Conservation (phyloP, 2,888 invertebrate species). For the Cremastinae sp. region DNA sequence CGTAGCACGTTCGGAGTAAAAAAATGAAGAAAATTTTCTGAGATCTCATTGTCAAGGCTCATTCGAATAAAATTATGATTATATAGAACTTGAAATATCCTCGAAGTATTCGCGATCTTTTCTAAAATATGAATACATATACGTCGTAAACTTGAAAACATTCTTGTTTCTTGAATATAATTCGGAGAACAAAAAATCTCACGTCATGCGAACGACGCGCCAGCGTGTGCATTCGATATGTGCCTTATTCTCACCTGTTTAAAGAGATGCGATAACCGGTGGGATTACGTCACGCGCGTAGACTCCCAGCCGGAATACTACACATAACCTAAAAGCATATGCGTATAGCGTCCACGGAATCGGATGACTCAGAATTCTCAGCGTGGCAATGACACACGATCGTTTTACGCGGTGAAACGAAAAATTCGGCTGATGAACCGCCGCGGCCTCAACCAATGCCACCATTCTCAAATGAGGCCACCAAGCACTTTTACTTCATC, state of each 20-base stretch:
- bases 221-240: slow-evolving; percentile 22
- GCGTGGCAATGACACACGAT: slow-evolving; percentile 43
- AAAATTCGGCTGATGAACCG: slow-evolving; percentile 57
- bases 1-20: no score
- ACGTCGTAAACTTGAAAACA: no score
- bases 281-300: slow-evolving; percentile 63
- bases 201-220: not conserved
- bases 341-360: slow-evolving; percentile 32
- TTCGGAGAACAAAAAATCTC: no score
- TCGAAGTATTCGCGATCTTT: no score
- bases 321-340: slow-evolving; percentile 27
- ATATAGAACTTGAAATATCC: no score
- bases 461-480: slow-evolving; percentile 33
- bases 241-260: slow-evolving; percentile 66
- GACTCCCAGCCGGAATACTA: slow-evolving; percentile 25
- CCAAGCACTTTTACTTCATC: slow-evolving; percentile 17
- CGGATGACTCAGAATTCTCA: slow-evolving; percentile 59
- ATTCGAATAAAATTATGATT: no score
- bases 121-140: no score
- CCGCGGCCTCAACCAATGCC: slow-evolving; percentile 42
- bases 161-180: no score
- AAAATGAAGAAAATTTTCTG: no score
- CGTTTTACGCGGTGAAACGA: slow-evolving; percentile 43
- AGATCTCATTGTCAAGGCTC: no score
- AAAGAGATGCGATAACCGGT: slow-evolving; percentile 64